These are phyloP conservation scores for Hesperia comma DNA, from an alignment of 2,888 invertebrate genomes.

Conservation along the genomic window DNA sequence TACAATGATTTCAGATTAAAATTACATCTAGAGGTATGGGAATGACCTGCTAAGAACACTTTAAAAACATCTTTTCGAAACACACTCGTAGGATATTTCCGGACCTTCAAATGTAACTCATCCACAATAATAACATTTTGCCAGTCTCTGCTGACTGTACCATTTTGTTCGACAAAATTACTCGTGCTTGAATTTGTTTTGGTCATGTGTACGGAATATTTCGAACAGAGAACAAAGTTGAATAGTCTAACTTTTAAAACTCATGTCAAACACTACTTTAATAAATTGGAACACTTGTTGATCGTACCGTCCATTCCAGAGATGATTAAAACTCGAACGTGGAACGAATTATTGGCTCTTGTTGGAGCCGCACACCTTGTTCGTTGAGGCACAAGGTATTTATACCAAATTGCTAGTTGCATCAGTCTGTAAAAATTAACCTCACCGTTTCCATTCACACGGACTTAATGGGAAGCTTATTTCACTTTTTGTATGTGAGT, in stretches of 20 bases:
- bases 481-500: conserved; percentile 1
- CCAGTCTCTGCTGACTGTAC: too few species aligned
- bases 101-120: too few species aligned
- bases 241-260: conserved; percentile 11
- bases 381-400: conserved; percentile 22
- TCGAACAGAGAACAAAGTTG: too few species aligned
- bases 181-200: too few species aligned
- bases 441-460: neutral
- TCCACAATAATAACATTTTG: too few species aligned
- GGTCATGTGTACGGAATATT: too few species aligned
- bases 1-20: too few species aligned
- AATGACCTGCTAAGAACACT: too few species aligned
- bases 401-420: conserved; percentile 29
- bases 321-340: conserved; percentile 25
- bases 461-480: neutral
- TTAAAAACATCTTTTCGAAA: too few species aligned
- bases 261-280: conserved; percentile 17
- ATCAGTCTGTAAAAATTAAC: neutral
- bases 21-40: too few species aligned
- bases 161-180: too few species aligned
- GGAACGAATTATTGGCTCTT: conserved; percentile 28
- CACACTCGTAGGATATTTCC: too few species aligned
- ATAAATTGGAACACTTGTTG: conserved; percentile 26
- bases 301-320: conserved; percentile 10
- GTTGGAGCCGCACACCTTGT: conserved; percentile 12